Evolutionary conservation across 2,113 vertebrate genomes (phyloP).

Genomic region (Scatophagus argus): DNA sequence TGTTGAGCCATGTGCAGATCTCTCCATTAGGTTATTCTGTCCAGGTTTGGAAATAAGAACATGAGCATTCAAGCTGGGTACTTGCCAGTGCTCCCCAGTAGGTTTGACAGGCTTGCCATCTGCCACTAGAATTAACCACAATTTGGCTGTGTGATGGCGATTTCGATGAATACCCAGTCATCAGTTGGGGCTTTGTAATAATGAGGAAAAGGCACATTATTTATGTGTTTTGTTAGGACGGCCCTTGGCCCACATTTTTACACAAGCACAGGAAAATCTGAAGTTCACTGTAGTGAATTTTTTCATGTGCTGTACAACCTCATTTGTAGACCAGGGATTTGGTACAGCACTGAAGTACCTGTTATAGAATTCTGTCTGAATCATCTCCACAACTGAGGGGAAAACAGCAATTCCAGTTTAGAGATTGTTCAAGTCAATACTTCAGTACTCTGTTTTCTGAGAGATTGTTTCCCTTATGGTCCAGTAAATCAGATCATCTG

Average conservation of each 20-base stretch:
- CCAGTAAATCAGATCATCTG: constrained; percentile 28
- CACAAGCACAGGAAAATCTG: background rate
- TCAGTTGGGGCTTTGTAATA: background rate
- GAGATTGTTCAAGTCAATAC: background rate
- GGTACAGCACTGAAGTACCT: background rate
- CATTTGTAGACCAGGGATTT: constrained; percentile 6
- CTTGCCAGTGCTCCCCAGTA: constrained; percentile 12
- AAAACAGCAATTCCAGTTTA: background rate
- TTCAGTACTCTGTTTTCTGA: constrained; percentile 26
- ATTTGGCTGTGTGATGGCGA: background rate
- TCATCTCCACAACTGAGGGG: background rate
- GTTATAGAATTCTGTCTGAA: background rate
- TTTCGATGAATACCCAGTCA: background rate
- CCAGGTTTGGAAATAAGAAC: constrained; percentile 14
- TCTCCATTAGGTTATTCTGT: background rate
- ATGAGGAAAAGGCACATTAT: background rate
- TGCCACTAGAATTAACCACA: constrained; percentile 32
- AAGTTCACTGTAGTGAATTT: background rate
- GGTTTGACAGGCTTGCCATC: constrained; percentile 32
- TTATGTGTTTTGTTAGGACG: background rate
- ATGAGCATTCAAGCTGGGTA: constrained; percentile 22
- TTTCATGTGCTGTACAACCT: background rate
- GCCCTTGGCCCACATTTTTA: background rate
- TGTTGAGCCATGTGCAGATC: background rate
- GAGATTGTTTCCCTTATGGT: constrained; percentile 12